Conservation (phyloP, 1,140 invertebrate species). For the Ips typographus region DNA sequence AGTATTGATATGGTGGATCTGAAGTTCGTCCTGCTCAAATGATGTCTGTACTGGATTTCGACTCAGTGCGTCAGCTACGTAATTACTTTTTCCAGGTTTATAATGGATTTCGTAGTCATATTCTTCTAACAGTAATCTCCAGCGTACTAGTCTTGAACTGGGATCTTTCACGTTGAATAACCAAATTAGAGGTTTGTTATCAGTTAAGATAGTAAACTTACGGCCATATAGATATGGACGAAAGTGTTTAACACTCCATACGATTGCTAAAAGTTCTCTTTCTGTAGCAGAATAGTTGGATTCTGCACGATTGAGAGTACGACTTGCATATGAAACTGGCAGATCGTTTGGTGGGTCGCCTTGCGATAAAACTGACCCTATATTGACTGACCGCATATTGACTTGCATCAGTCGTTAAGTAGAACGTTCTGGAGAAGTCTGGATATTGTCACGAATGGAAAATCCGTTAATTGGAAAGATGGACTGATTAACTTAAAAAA, state of each 20-base stretch:
- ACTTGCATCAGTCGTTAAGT: constrained; percentile 46
- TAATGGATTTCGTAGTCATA: constrained; percentile 54
- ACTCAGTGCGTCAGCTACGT: constrained; percentile 19
- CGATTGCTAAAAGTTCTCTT: constrained; percentile 42
- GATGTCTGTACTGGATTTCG: not conserved
- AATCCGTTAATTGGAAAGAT: no score
- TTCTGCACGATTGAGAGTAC: constrained; percentile 23
- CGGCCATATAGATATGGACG: constrained; percentile 39
- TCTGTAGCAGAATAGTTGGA: constrained; percentile 10
- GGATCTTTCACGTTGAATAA: constrained; percentile 53
- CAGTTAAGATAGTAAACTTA: constrained; percentile 38
- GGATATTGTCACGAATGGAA: no score
- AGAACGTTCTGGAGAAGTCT: constrained; percentile 48
- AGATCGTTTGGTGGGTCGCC: constrained; percentile 3
- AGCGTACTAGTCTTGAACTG: constrained; percentile 51
- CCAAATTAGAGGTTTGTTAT: constrained; percentile 38
- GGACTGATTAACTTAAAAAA: no score
- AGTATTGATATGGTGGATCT: not conserved
- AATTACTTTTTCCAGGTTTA: constrained; percentile 49
- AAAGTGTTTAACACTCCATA: constrained; percentile 32
- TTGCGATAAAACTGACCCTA: constrained; percentile 28
- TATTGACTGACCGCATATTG: constrained; percentile 20
- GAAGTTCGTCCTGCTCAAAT: not conserved
- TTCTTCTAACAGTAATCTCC: constrained; percentile 50
- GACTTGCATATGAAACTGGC: constrained; percentile 20